Evolutionary conservation across 2,113 vertebrate species (phyloP), one percentile per base, ranked within the genome.

Genomic region (Cyanistes caeruleus): DNA sequence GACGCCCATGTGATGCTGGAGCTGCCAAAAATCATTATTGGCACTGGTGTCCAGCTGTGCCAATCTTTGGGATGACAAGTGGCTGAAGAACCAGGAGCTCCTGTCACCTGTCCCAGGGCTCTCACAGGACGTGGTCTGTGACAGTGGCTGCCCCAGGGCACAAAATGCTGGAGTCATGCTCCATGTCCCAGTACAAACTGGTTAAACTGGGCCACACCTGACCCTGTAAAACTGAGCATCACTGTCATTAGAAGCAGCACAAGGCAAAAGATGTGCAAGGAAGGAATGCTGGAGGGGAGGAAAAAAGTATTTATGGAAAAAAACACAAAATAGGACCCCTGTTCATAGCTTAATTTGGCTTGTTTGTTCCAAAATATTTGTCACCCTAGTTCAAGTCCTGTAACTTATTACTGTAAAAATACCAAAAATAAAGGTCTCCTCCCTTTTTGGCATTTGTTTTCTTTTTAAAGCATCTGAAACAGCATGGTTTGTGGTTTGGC

Each of bases 381-480:
- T 28, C 48, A 55, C 7, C 14, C 4, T 72, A 64, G 37, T 48
- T 87, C 74, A 60, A 48, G 5, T 41, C 55, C 17, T 15, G 4
- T 15, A 51, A 69, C 27, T 80, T 86, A 55, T 63, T 65, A 43
- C 46, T 70, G 21, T 39, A 77, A 87, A 93, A 91, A 72, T 59
- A 63, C 8, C 4, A 2, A 0, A 64, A 84, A 48, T 65, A 35
- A 51, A 17, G 0, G 0, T 11, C 35, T 48, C 43, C 16, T 75
- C 27, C 10, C 7, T 56, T 89, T 82, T 55, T 59, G 33, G 5
- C 18, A 37, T 75, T 91, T 52, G 33, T 10, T 89, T 93, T n/a
- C 3, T 76, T 89, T 86, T 51, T 33, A 51, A 37, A 93, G 7
- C 6, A 27, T 60, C 84, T 64, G 33, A 68, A 91, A 68, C 14